Conservation (phyloP, 1,140 invertebrate species). For the Epicauta chinensis region DNA sequence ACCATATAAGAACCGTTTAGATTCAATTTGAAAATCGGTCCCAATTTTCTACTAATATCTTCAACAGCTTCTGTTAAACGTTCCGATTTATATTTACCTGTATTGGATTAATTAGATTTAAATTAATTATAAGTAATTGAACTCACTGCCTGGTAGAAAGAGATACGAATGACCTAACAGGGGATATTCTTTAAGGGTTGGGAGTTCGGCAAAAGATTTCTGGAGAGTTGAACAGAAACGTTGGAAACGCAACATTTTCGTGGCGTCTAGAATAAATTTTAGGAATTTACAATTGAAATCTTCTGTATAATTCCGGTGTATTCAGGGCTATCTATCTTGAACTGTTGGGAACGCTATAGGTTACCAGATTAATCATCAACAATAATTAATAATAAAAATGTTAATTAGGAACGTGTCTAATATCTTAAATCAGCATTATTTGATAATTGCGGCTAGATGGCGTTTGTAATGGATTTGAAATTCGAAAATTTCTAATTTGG, state of each 20-base stretch:
- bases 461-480: too few relatives aligned
- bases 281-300: background rate
- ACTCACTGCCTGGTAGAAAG: slow-evolving; percentile 38
- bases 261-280: slow-evolving; percentile 1
- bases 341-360: too few relatives aligned
- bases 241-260: too few relatives aligned
- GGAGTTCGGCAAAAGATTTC: slow-evolving; percentile 33
- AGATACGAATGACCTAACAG: slow-evolving; percentile 40
- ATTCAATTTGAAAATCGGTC: slow-evolving; percentile 39
- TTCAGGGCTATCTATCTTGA: too few relatives aligned
- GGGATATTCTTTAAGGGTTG: slow-evolving; percentile 32
- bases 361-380: too few relatives aligned
- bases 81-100: slow-evolving; percentile 37
- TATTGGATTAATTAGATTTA: too few relatives aligned
- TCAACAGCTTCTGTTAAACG: slow-evolving; percentile 39
- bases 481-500: too few relatives aligned
- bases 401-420: too few relatives aligned
- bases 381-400: too few relatives aligned
- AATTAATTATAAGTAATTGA: slow-evolving; percentile 8
- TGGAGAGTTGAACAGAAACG: too few relatives aligned
- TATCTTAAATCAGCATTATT: too few relatives aligned
- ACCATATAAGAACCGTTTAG: slow-evolving; percentile 36
- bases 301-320: background rate
- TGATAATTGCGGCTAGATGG: too few relatives aligned
- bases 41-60: slow-evolving; percentile 34